Evolutionary conservation across 2,888 invertebrate species (phyloP).

Genomic region (Acanthopleura granulata): DNA sequence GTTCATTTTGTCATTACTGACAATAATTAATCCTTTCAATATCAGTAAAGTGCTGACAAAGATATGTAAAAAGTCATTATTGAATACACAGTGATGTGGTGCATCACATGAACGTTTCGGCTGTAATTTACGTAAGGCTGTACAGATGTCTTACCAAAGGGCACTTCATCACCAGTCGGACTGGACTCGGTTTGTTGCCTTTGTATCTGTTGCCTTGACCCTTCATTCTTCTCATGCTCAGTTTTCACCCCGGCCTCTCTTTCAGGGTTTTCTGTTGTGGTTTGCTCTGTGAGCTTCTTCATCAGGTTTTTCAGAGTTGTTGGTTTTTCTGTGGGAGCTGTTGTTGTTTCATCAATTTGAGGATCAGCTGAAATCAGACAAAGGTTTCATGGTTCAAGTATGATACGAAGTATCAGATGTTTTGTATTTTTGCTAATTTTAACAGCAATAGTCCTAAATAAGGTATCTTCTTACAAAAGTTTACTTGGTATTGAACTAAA

Average conservation of each 20-base stretch:
- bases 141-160: background rate
- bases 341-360: constrained; percentile 11
- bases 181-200: background rate
- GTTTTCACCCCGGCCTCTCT: background rate
- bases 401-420: background rate
- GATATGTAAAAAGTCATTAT: too few relatives aligned
- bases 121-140: too few relatives aligned
- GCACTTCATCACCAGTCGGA: background rate
- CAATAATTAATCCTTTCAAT: too few relatives aligned
- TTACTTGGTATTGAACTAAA: too few relatives aligned
- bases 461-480: too few relatives aligned
- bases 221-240: background rate
- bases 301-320: background rate
- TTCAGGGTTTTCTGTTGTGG: background rate
- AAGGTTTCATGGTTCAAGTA: background rate
- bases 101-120: too few relatives aligned
- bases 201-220: background rate
- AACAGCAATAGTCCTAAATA: too few relatives aligned
- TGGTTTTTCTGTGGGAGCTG: background rate
- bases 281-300: background rate
- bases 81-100: too few relatives aligned
- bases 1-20: too few relatives aligned
- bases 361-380: constrained; percentile 39
- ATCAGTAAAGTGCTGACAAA: too few relatives aligned
- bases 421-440: background rate